These are phyloP conservation scores for Motacilla tschutschensis DNA, from an alignment of 2,113 vertebrate species.

Conservation along the genomic window DNA sequence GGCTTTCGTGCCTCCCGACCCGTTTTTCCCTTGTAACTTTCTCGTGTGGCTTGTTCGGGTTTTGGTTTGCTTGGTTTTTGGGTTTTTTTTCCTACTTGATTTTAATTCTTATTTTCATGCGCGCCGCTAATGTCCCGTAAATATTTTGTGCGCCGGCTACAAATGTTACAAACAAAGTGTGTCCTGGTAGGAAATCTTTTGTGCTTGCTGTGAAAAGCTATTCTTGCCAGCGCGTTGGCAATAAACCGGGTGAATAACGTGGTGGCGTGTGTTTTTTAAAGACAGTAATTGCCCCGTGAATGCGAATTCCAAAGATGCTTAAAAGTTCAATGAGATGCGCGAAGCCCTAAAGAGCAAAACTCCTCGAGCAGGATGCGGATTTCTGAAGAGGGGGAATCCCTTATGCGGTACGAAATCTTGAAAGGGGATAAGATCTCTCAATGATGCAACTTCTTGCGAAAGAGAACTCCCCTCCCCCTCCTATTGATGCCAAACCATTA, in stretches of 20 bases:
- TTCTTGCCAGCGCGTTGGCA: conserved; percentile 54
- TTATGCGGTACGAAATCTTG: conserved; percentile 46
- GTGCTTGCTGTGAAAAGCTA: conserved; percentile 56
- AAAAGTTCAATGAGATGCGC: conserved; percentile 56
- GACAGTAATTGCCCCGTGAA: conserved; percentile 40
- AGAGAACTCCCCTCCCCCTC: conserved; percentile 52
- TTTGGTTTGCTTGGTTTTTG: not conserved
- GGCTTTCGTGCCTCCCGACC: not conserved
- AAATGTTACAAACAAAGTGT: conserved; percentile 24
- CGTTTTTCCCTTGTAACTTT: not conserved
- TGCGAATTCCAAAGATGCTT: conserved; percentile 60
- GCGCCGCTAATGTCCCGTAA: not conserved
- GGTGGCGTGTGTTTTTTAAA: conserved; percentile 41
- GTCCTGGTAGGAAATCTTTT: conserved; percentile 44
- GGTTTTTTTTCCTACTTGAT: too few species aligned
- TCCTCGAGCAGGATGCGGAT: conserved; percentile 41
- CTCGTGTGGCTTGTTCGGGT: not conserved
- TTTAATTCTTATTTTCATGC: not conserved
- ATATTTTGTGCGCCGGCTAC: conserved; percentile 13
- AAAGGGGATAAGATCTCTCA: conserved; percentile 49
- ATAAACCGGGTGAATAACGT: conserved; percentile 51
- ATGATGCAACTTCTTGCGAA: conserved; percentile 49
- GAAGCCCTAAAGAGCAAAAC: conserved; percentile 29
- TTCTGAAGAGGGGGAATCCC: conserved; percentile 59
- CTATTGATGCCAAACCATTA: conserved; percentile 52